Conservation (phyloP, 1,140 invertebrate genomes). For the Charaxes varanes region DNA sequence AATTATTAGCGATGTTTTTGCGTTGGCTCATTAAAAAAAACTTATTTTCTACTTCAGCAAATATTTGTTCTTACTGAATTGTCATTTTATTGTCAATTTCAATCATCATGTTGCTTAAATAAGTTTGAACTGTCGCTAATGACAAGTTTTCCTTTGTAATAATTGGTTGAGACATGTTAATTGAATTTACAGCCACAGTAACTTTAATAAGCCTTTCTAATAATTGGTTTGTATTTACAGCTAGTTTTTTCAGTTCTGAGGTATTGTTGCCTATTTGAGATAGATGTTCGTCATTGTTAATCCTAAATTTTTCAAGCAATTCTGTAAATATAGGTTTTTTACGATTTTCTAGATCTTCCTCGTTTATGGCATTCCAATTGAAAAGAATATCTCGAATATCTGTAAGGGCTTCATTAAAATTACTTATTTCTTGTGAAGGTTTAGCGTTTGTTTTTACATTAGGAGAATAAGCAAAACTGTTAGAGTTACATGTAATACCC, state of each 20-base stretch:
- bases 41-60: conserved; percentile 12
- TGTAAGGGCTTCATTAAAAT: conserved; percentile 5
- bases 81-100: conserved; percentile 8
- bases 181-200: conserved; percentile 5
- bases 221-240: conserved; percentile 7
- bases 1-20: not conserved
- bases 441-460: not conserved
- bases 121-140: no score
- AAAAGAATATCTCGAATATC: conserved; percentile 16
- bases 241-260: conserved; percentile 1
- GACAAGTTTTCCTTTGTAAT: no score
- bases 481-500: conserved; percentile 10
- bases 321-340: conserved; percentile 1
- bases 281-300: not conserved
- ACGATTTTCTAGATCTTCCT: not conserved
- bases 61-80: conserved; percentile 14
- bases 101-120: no score
- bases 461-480: not conserved
- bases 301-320: not conserved
- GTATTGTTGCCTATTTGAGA: conserved; percentile 1
- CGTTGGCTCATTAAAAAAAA: conserved; percentile 3
- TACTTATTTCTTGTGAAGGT: no score
- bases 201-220: conserved; percentile 17
- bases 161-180: no score
- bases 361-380: not conserved